Conservation (phyloP, 2,113 vertebrate genomes). For the Oceanodroma tethys region DNA sequence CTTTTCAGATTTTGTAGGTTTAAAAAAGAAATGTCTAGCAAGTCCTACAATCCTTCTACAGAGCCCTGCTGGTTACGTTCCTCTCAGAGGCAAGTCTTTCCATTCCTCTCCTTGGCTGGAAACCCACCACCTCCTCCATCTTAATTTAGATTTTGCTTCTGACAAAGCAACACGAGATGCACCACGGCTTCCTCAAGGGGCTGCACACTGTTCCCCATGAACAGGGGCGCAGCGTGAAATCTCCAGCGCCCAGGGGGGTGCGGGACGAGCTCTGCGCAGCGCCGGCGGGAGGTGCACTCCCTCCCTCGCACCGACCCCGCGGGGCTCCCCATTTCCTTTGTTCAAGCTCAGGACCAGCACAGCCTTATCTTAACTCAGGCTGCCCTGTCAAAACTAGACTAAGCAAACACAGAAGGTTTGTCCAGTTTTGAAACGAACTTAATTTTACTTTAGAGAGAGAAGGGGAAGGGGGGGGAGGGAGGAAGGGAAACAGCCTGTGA, state of each 20-base stretch:
- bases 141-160: slow-evolving; percentile 19
- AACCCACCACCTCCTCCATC: slow-evolving; percentile 1
- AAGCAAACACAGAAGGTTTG: background rate
- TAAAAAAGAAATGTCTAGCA: slow-evolving; percentile 43
- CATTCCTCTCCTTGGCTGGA: background rate
- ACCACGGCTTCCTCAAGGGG: background rate
- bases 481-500: background rate
- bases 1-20: slow-evolving; percentile 35
- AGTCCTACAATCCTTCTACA: slow-evolving; percentile 1
- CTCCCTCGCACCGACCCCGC: background rate
- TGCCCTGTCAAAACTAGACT: background rate
- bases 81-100: background rate
- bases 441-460: background rate
- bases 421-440: slow-evolving; percentile 10
- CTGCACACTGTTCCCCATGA: background rate
- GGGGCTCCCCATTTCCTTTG: background rate
- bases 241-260: background rate
- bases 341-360: background rate
- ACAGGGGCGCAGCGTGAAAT: background rate
- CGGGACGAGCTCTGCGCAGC: accelerated
- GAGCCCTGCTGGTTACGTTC: background rate
- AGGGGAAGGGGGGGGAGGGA: accelerated
- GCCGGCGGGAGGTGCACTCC: accelerated
- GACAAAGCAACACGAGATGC: background rate
- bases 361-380: background rate